Conservation (phyloP, 2,888 invertebrate genomes). For the Leptinotarsa tumamoca region DNA sequence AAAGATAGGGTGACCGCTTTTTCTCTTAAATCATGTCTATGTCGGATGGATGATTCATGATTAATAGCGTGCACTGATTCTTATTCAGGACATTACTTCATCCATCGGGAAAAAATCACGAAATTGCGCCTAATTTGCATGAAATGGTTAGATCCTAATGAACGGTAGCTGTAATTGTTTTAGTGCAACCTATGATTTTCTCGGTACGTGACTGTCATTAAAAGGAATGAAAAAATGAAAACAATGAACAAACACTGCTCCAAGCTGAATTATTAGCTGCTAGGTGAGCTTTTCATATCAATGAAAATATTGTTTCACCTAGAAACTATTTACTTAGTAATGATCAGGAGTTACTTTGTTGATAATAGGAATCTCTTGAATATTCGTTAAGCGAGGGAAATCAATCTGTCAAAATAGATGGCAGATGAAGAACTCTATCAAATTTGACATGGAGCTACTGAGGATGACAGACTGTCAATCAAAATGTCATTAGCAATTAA, state of each 20-base stretch:
- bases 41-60: constrained; percentile 36
- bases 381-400: too few species aligned
- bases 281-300: not conserved
- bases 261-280: not conserved
- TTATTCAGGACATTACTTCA: constrained; percentile 23
- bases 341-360: too few species aligned
- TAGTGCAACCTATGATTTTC: constrained; percentile 18
- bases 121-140: constrained; percentile 25
- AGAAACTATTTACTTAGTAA: not conserved
- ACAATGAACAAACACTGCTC: constrained; percentile 13
- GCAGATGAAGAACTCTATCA: too few species aligned
- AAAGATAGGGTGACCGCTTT: constrained; percentile 25
- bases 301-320: not conserved
- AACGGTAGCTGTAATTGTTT: constrained; percentile 25
- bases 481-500: too few species aligned
- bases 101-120: constrained; percentile 22
- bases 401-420: too few species aligned
- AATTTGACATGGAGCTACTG: too few species aligned
- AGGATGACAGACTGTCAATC: too few species aligned
- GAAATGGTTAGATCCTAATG: constrained; percentile 15
- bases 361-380: too few species aligned
- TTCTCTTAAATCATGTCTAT: constrained; percentile 22
- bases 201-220: constrained; percentile 17
- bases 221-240: constrained; percentile 1
- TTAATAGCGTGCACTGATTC: constrained; percentile 20